Evolutionary conservation across 2,113 vertebrate genomes (phyloP).

Genomic region (Amblyopsis rosae): DNA sequence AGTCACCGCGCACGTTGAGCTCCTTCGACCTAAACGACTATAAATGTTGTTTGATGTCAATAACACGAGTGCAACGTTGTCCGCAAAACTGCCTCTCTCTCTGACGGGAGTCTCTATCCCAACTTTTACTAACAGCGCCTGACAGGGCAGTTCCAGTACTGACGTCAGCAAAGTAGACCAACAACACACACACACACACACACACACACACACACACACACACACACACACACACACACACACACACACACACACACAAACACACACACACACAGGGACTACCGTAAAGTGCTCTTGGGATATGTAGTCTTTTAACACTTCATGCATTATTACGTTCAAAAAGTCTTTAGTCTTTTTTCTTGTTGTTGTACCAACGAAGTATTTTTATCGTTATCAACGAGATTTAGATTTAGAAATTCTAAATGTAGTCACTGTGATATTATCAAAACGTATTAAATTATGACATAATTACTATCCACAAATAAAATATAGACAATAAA

Average conservation of each 20-base stretch:
- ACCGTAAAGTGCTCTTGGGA: background rate
- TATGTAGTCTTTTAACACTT: constrained; percentile 20
- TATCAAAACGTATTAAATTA: too few species aligned
- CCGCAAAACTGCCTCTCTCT: constrained; percentile 40
- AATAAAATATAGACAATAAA: too few species aligned
- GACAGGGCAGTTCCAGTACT: constrained; percentile 80
- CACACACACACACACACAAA: constrained; percentile 1
- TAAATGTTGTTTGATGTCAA: constrained; percentile 35
- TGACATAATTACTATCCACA: too few species aligned
- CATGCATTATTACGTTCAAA: background rate
- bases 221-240: constrained; percentile 15
- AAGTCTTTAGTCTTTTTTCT: too few species aligned
- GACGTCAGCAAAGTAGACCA: constrained; percentile 74
- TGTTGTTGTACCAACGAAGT: too few species aligned
- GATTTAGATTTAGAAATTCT: too few species aligned
- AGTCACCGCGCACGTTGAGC: constrained; percentile 2
- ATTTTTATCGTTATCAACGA: too few species aligned
- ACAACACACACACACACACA: constrained; percentile 50
- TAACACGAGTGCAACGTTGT: constrained; percentile 28
- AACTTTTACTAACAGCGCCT: constrained; percentile 85
- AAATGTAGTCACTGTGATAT: too few species aligned
- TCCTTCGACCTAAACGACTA: constrained; percentile 17
- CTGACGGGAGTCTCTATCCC: constrained; percentile 71
- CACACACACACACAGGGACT: background rate
- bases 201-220: constrained; percentile 23